Evolutionary conservation across 1,140 invertebrate genomes (phyloP).

Genomic region (Drosophila carrolli): DNA sequence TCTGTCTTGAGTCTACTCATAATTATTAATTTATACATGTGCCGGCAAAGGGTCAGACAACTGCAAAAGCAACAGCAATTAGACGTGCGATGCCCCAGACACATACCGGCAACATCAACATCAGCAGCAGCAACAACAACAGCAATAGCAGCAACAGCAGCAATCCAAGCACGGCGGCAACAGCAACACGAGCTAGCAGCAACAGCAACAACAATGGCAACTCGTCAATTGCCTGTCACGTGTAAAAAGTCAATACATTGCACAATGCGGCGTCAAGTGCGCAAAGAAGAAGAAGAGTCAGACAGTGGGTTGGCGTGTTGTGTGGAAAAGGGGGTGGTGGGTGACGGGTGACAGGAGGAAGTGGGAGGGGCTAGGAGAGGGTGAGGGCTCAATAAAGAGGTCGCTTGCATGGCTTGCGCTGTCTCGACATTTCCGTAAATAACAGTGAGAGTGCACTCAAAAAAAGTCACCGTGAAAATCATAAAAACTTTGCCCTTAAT

Average conservation of each 20-base stretch:
- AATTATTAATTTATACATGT: conserved; percentile 53
- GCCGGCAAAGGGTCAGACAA: conserved; percentile 48
- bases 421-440: conserved; percentile 76
- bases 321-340: conserved; percentile 7
- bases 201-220: conserved; percentile 48
- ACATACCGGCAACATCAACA: conserved; percentile 49
- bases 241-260: conserved; percentile 82
- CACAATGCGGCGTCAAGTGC: conserved; percentile 78
- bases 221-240: conserved; percentile 74
- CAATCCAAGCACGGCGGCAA: conserved; percentile 1
- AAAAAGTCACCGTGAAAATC: conserved; percentile 6
- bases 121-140: conserved; percentile 18
- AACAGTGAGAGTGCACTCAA: conserved; percentile 31
- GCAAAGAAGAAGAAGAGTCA: conserved; percentile 21
- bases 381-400: conserved; percentile 68
- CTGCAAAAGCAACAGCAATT: conserved; percentile 40
- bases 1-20: conserved; percentile 37
- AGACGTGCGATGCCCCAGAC: conserved; percentile 61
- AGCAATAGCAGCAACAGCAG: conserved; percentile 8
- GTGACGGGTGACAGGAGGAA: not conserved
- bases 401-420: conserved; percentile 71
- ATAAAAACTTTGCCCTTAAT: not conserved
- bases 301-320: not conserved
- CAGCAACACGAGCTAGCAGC: conserved; percentile 28
- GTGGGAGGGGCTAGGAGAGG: not conserved